phyloP scores from a whole-genome alignment of 2,113 vertebrate species.

The Lynx canadensis region DNA sequence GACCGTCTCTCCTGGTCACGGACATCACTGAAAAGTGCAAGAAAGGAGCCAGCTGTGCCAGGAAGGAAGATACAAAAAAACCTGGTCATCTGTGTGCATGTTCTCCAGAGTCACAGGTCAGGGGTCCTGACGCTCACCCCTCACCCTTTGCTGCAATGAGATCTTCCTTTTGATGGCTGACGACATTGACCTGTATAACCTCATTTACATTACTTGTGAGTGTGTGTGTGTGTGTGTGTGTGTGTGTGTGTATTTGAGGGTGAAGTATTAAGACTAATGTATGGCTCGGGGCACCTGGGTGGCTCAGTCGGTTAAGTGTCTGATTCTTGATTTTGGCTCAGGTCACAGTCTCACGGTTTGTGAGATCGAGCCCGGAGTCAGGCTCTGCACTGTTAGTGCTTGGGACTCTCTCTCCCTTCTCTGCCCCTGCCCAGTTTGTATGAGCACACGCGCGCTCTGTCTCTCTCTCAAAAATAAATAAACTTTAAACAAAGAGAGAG shows the following conservation, averaged over 20 bases:
- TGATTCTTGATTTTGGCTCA: too few species aligned
- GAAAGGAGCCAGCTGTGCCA: background rate
- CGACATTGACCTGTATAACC: background rate
- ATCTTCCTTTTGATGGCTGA: background rate
- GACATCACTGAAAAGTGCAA: background rate
- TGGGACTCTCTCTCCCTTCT: too few species aligned
- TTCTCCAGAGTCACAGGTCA: background rate
- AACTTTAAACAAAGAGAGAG: too few species aligned
- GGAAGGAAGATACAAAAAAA: background rate
- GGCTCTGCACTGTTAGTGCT: too few species aligned
- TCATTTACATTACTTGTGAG: background rate
- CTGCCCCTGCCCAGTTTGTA: too few species aligned
- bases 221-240: background rate
- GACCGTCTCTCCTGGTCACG: background rate
- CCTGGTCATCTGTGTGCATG: background rate
- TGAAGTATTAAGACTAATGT: background rate
- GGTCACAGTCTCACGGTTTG: too few species aligned
- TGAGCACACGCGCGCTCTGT: rapidly evolving
- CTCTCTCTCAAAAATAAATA: too few species aligned
- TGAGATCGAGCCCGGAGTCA: too few species aligned
- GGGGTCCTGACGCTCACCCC: background rate
- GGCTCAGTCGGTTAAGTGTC: too few species aligned
- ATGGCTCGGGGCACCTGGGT: background rate
- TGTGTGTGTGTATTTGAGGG: background rate
- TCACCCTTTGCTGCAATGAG: background rate